Evolutionary conservation across 2,797 vertebrate genomes (phyloP), one percentile per base, ranked within the genome.

Genomic region (Karalla daura): DNA sequence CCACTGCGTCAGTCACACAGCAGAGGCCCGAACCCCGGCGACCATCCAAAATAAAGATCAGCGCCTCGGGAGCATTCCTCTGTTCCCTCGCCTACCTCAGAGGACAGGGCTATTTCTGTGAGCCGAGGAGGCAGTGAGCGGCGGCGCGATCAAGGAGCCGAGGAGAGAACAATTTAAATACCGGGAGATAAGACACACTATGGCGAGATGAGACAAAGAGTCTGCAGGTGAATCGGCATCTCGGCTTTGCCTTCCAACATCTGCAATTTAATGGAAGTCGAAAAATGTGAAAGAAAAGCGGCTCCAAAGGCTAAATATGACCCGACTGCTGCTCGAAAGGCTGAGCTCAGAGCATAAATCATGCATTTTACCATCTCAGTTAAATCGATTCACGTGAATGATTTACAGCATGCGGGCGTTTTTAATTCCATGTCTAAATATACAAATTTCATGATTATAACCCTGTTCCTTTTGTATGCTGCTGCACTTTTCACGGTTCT

Each of bases 101-200:
- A 72, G 74, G 61, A 80, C 56, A 79, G 43, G 43, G 44, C 78
- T 84, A 84, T 84, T 87, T 86, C 61, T 73, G 80, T 63, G 70
- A 76, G 76, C 74, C 73, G 74, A 68, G 55, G 81, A 86, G 66
- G 62, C 64, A 36, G 44, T 53, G 40, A 75, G 68, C 74, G 78
- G 75, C 61, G 21, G 66, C 69, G 41, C 32, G 13, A 45, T 45
- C 11, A n/a, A 27, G 18, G 32, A 54, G 58, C 20, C 51, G 63
- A 74, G 67, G 76, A 64, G 43, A 82, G 43, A 49, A 46, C 17
- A 56, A 54, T 68, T 62, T 49, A 18, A 70, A 51, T 63, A 72
- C 28, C 21, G 47, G 8, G 27, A 74, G 60, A 69, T 14, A 49
- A 74, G 27, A 18, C 13, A 46, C n/a, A n/a, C n/a, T n/a, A n/a